Evolutionary conservation across 1,140 invertebrate species (phyloP).

Genomic region (Bacillus rossius): DNA sequence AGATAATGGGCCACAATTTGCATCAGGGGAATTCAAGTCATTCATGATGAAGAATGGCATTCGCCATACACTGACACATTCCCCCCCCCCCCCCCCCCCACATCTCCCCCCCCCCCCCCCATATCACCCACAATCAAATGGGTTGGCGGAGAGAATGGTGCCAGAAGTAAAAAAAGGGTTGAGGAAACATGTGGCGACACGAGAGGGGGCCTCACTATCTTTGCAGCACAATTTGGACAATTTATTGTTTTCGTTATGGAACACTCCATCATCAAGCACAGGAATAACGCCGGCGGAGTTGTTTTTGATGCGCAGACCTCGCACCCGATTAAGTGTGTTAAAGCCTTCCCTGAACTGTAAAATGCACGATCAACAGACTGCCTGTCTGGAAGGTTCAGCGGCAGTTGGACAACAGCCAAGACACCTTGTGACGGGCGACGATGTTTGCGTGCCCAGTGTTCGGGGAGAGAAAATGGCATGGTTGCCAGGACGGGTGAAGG

Average conservation of each 20-base stretch:
- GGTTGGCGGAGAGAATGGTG: constrained; percentile 5
- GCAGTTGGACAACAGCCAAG: too few relatives aligned
- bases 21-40: not conserved
- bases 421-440: too few relatives aligned
- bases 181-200: not conserved
- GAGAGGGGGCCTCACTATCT: not conserved
- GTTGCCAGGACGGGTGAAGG: too few relatives aligned
- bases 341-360: not conserved
- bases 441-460: too few relatives aligned
- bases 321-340: not conserved
- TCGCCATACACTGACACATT: not conserved
- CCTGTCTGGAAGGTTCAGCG: too few relatives aligned
- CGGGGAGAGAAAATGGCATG: too few relatives aligned
- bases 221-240: not conserved
- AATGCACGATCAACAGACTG: not conserved
- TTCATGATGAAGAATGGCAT: not conserved
- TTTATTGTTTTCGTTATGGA: not conserved
- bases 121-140: constrained; percentile 7
- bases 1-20: constrained; percentile 13
- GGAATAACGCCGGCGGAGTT: not conserved
- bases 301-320: not conserved
- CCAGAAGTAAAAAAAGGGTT: constrained; percentile 9
- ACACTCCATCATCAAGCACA: not conserved
- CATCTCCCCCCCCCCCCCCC: too few relatives aligned
- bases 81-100: too few relatives aligned